Base-by-base conservation (phyloP, 1,140 invertebrate species). In the Zophobas atratus region DNA sequence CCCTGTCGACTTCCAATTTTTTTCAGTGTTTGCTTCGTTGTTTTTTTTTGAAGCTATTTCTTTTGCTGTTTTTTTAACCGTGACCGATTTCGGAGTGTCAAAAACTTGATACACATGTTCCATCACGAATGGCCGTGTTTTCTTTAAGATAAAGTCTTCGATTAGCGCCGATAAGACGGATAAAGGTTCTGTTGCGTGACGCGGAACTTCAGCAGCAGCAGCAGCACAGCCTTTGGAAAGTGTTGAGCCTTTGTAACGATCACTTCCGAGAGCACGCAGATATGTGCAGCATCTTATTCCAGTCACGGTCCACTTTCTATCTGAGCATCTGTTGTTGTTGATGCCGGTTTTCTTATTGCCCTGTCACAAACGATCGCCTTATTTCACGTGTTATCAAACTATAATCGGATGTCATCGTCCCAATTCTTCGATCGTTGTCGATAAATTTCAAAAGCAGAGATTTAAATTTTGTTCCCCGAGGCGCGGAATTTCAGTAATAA, bases 291-390 rank as follows among this genome's bases (percentile, higher is more conserved):
- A 73, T 53, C 49, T 67, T 60, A 77, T 77, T 77, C 76, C 0
- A 77, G 76, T 77, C 76, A 77, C 76, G 76, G 76, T 77, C 70
- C 70, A 77, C 76, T 77, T 77, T 77, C 76, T 73, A 77, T 77
- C 76, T 57, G 53, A 67, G 70, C 57, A 55, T 70, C 76, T 56
- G 70, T 56, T 77, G 76, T 77, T 57, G 76, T 76, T 55, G 75
- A 43, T 70, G 75, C 57, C 67, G 36, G 32, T 48, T 49, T 49
- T 77, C 41, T 77, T 70, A 72, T 77, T 55, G 53, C 70, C 38
- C 63, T 77, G 67, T 72, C 67, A 70, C 38, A 55, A 56, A 35
- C 49, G 48, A 38, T 73, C 49, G 71, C 71, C 71, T 73, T 73
- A 73, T 73, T 73, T 73, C 71, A 77, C 76, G 70, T 77, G 70